A percentile compares a stretch with the other conserved stretches of the same genome.
These are phyloP conservation scores for Ectemnius lituratus DNA, from an alignment of 2,888 invertebrate species.

Conservation along the genomic window DNA sequence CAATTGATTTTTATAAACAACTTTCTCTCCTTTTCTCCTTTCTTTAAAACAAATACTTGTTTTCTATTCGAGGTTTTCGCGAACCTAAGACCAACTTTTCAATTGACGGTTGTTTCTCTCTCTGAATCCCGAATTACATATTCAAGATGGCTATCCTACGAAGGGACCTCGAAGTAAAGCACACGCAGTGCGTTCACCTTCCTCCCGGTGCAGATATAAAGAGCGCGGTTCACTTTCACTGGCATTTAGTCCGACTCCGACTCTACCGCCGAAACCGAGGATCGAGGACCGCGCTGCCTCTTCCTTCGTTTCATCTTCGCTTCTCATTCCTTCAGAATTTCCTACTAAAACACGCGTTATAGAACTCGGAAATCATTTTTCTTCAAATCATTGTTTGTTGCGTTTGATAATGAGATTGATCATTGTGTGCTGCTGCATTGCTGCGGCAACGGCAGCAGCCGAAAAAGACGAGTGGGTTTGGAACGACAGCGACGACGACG, in stretches of 20 bases:
- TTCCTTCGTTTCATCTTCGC: too few relatives aligned
- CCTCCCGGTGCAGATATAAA: constrained; percentile 63
- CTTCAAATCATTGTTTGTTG: not conserved
- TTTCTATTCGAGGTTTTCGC: too few relatives aligned
- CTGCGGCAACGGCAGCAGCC: constrained; percentile 31
- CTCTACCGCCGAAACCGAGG: constrained; percentile 4
- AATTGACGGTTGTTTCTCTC: too few relatives aligned
- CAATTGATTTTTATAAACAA: too few relatives aligned
- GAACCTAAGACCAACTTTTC: too few relatives aligned
- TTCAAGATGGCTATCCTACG: constrained; percentile 40
- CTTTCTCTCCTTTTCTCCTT: too few relatives aligned
- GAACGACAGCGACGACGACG: constrained; percentile 69
- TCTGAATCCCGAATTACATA: too few relatives aligned
- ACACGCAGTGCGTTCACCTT: constrained; percentile 57
- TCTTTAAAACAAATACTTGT: too few relatives aligned
- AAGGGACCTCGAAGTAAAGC: constrained; percentile 54
- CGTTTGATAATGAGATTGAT: constrained; percentile 22
- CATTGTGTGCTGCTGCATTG: constrained; percentile 22
- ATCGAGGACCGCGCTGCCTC: not conserved
- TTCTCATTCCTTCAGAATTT: too few relatives aligned
- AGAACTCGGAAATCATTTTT: not conserved
- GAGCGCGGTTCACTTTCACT: constrained; percentile 65
- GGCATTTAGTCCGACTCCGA: constrained; percentile 60
- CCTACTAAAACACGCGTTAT: too few relatives aligned
- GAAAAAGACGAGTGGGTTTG: constrained; percentile 78